Evolutionary conservation across 2,113 vertebrate species (phyloP).

Genomic region (Phoxinus phoxinus): DNA sequence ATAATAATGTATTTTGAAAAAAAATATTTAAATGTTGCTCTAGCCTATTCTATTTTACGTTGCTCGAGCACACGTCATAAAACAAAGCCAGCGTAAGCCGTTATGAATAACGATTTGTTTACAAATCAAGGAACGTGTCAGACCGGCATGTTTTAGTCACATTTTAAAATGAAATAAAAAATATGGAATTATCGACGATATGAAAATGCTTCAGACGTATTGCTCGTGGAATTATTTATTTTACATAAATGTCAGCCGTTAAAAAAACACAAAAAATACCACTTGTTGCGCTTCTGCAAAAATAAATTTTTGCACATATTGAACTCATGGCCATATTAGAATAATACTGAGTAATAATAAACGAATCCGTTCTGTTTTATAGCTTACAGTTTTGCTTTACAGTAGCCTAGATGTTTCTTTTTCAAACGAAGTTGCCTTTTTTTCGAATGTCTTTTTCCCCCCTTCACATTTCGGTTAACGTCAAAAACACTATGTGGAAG

Average conservation of each 20-base stretch:
- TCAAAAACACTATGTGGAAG: not conserved
- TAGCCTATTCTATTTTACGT: not conserved
- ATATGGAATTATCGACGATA: not conserved
- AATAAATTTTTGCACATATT: not conserved
- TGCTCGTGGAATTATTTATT: not conserved
- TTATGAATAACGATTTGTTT: not conserved
- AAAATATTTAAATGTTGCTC: not conserved
- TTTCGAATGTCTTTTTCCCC: not conserved
- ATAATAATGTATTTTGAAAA: not conserved
- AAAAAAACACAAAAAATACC: not conserved
- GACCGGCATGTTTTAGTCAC: not conserved
- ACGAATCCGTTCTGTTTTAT: not conserved
- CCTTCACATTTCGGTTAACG: not conserved
- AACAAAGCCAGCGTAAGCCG: not conserved
- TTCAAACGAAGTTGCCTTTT: not conserved
- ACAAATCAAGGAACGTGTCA: not conserved
- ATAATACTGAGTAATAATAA: not conserved
- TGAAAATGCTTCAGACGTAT: not conserved
- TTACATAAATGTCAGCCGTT: not conserved
- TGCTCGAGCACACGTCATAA: not conserved
- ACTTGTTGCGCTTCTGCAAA: conserved; percentile 19
- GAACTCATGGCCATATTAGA: not conserved
- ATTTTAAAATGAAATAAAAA: not conserved
- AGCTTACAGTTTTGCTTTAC: not conserved
- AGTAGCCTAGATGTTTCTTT: not conserved